Evolutionary conservation across 2,113 vertebrate species (phyloP), one percentile per base, ranked within the genome.

Genomic region (Gila orcuttii): DNA sequence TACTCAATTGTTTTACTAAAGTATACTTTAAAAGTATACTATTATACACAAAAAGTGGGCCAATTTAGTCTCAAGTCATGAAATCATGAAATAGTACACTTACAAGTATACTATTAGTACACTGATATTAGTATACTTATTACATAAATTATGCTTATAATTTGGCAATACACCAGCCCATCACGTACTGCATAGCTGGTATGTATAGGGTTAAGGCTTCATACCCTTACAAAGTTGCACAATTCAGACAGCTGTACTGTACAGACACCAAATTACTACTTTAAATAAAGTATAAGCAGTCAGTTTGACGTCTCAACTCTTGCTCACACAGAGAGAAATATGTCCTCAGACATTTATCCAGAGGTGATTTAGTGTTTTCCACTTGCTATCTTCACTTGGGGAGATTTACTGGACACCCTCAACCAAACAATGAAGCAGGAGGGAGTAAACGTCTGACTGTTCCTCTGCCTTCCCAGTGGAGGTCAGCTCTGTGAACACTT

Each of bases 221-320:
- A 33, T 13, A 17, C 1, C 60, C n/a, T 62, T 11, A 28, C n/a
- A 64, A 31, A 66, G 25, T 66, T 42, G 42, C 31, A 69, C 64
- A 69, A 66, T 33, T 66, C 62, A 66, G 28, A 66, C 64, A 66
- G 13, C 28, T 68, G 28, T 68, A 33, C 33, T 73, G 88, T 86
- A 86, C 78, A 71, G 79, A 71, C 33, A 69, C 12, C 13, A 47
- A 7, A 21, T 31, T 4, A n/a, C 23, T 68, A 62, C 47, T 28
- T 36, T 12, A 42, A 36, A 21, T 45, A 68, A 85, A 28, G 31
- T 36, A 62, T 25, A 57, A 83, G 2, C 28, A 74, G 12, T 8
- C 71, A 33, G 55, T 62, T 31, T 64, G 69, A 85, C 4, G 19
- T 59, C 21, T 77, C 83, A 85, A 60, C 55, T 77, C 17, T 31